Percentiles rank a stretch among this genome's conserved stretches.
Evolutionary conservation across 92 coral and sea anemone species (phyloP).

Genomic region (Porites cylindrica): DNA sequence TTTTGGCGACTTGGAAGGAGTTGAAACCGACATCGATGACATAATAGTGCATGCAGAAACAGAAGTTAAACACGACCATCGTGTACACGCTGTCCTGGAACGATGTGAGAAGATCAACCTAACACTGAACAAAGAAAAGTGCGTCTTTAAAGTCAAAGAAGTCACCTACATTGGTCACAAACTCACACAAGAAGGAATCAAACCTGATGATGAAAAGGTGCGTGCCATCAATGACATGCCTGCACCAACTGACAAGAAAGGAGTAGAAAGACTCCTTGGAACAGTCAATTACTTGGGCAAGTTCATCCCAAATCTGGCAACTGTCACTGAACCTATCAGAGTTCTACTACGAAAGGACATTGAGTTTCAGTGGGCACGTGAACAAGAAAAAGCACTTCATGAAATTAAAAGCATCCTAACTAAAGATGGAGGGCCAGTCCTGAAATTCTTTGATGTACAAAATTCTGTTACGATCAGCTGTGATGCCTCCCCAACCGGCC

Average conservation of each 20-base stretch:
- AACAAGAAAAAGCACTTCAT: conserved; percentile 30
- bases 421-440: conserved; percentile 1
- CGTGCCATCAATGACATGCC: conserved; percentile 42
- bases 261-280: conserved; percentile 52
- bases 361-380: too few species aligned
- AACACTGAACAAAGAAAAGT: too few species aligned
- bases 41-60: too few species aligned
- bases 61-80: too few species aligned
- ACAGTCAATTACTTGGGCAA: conserved; percentile 48
- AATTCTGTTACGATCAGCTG: neutral
- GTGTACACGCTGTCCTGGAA: too few species aligned
- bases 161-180: conserved; percentile 62
- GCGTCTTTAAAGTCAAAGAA: conserved; percentile 48
- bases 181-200: conserved; percentile 10
- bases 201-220: conserved; percentile 18
- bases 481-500: too few species aligned
- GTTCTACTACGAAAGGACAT: too few species aligned
- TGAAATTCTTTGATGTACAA: neutral
- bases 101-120: too few species aligned
- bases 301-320: conserved; percentile 45
- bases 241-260: conserved; percentile 54
- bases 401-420: conserved; percentile 8
- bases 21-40: too few species aligned
- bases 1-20: too few species aligned
- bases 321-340: too few species aligned